Conservation (phyloP, 2,888 invertebrate species). For the Cybosia mesomella region DNA sequence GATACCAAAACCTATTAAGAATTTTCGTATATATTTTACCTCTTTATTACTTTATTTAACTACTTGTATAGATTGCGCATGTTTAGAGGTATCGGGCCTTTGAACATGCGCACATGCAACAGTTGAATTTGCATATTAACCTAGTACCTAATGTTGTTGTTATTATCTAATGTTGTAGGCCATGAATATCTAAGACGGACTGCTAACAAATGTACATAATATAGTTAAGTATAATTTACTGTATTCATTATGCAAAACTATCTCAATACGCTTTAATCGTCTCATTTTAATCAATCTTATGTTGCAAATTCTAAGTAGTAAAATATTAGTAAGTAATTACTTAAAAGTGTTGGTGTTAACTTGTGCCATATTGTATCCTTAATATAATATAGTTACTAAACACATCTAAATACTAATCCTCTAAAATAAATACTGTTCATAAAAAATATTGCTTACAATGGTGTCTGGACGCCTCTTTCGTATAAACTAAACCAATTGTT, state of each 20-base stretch:
- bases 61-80: background rate
- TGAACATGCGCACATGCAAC: background rate
- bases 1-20: too few relatives aligned
- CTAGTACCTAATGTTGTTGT: background rate
- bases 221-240: background rate
- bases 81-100: background rate
- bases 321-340: background rate
- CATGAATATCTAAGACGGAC: background rate
- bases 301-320: conserved; percentile 2
- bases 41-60: too few relatives aligned
- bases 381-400: background rate
- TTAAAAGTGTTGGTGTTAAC: background rate
- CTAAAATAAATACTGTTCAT: too few relatives aligned
- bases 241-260: conserved; percentile 8
- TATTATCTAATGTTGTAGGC: background rate
- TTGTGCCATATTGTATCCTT: background rate
- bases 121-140: background rate
- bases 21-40: too few relatives aligned
- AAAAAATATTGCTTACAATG: too few relatives aligned
- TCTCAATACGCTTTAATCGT: conserved; percentile 16
- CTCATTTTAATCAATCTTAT: conserved; percentile 8
- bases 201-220: background rate
- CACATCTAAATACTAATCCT: background rate
- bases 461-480: too few relatives aligned
- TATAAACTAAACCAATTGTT: too few relatives aligned